Evolutionary conservation across 2,888 invertebrate species (phyloP).

Genomic region (Deilephila elpenor): DNA sequence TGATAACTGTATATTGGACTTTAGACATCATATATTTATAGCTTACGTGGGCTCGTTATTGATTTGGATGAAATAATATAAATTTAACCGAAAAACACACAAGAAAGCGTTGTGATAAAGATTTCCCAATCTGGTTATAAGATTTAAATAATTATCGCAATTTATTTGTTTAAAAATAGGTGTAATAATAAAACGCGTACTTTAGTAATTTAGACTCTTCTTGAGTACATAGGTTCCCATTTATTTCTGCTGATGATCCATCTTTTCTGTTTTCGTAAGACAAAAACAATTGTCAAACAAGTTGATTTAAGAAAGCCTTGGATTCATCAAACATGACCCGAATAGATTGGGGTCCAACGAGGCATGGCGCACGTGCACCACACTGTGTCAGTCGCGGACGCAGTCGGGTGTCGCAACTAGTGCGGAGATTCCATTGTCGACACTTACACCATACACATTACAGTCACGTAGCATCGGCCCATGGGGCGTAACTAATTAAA

Average conservation of each 20-base stretch:
- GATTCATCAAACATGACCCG: background rate
- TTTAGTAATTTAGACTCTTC: no score
- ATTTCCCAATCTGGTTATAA: no score
- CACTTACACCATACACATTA: conserved; percentile 5
- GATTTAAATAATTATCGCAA: no score
- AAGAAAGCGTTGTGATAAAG: no score
- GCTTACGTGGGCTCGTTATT: background rate
- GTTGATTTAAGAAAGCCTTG: background rate
- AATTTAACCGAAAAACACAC: no score
- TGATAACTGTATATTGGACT: conserved; percentile 13
- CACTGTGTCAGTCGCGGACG: background rate
- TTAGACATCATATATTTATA: background rate
- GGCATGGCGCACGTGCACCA: background rate
- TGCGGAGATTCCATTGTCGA: background rate
- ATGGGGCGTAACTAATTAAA: background rate
- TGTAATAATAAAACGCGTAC: no score
- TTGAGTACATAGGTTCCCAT: no score
- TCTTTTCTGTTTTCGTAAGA: no score
- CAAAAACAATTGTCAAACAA: background rate
- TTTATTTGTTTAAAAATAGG: no score
- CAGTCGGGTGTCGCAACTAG: conserved; percentile 6
- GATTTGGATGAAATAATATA: background rate
- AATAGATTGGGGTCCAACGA: background rate
- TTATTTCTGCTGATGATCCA: no score
- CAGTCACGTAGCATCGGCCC: conserved; percentile 2